A percentile compares a stretch with the other conserved stretches of the same genome.
These are phyloP conservation scores for Podiceps cristatus DNA, from an alignment of 2,113 vertebrate genomes.

Conservation along the genomic window DNA sequence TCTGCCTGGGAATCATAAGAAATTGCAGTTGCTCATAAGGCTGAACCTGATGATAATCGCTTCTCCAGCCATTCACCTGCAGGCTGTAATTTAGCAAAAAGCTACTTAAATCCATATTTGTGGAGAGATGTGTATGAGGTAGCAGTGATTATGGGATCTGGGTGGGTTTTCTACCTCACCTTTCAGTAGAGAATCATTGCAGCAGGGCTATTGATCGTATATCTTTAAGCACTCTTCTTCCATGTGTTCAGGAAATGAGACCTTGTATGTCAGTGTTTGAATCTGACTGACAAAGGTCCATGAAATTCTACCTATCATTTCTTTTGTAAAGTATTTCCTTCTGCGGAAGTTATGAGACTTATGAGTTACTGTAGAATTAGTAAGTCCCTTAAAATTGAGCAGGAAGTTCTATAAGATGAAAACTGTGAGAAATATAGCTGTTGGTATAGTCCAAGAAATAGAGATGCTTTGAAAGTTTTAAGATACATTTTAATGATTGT, in stretches of 20 bases:
- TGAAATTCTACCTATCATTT: neutral
- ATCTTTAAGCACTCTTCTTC: neutral
- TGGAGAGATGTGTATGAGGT: neutral
- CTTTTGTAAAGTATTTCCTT: neutral
- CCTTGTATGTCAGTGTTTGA: neutral
- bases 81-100: neutral
- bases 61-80: neutral
- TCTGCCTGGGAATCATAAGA: neutral
- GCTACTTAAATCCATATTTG: neutral
- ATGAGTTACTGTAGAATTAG: neutral
- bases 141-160: neutral
- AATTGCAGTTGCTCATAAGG: neutral
- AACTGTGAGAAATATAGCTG: neutral
- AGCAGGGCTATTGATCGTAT: neutral
- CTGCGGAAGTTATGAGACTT: neutral
- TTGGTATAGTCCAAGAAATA: neutral
- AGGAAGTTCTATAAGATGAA: neutral
- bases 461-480: neutral
- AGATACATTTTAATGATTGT: neutral
- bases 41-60: neutral
- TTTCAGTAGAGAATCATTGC: neutral
- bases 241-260: neutral
- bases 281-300: neutral
- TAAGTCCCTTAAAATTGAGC: neutral
- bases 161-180: neutral